phyloP scores from a whole-genome alignment of 2,888 invertebrate genomes.

The Morpho achilles region DNA sequence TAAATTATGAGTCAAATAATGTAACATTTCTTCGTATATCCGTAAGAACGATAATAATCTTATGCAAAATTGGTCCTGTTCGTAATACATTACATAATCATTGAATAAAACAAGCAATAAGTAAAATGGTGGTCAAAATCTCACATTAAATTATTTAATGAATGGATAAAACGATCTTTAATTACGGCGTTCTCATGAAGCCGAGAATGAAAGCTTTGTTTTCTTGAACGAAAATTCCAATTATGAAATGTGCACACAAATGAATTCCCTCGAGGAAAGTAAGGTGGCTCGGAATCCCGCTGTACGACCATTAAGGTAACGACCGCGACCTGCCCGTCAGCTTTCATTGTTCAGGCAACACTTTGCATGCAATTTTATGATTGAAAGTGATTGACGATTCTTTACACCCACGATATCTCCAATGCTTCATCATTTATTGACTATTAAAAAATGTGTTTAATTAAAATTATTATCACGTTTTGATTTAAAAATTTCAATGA shows the following conservation, averaged over 20 bases:
- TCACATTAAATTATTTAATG: slow-evolving; percentile 23
- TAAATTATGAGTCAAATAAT: neutral
- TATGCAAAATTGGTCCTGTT: slow-evolving; percentile 4
- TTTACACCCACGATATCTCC: slow-evolving; percentile 22
- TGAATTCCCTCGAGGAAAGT: slow-evolving; percentile 59
- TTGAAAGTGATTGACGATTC: slow-evolving; percentile 42
- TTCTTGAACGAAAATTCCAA: slow-evolving; percentile 28
- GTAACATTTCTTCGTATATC: slow-evolving; percentile 5
- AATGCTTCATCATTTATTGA: slow-evolving; percentile 14
- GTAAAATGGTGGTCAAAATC: slow-evolving; percentile 17
- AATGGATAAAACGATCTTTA: slow-evolving; percentile 25
- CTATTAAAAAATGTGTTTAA: neutral
- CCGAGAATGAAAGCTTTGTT: slow-evolving; percentile 26
- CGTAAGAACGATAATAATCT: slow-evolving; percentile 4
- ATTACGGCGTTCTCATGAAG: slow-evolving; percentile 25
- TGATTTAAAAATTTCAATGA: slow-evolving; percentile 12
- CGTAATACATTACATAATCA: slow-evolving; percentile 12
- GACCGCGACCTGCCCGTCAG: slow-evolving; percentile 56
- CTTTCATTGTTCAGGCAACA: slow-evolving; percentile 61
- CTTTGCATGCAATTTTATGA: slow-evolving; percentile 51
- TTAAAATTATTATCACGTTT: slow-evolving; percentile 1
- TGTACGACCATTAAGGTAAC: slow-evolving; percentile 51
- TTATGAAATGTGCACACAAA: slow-evolving; percentile 34
- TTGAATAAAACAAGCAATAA: slow-evolving; percentile 15
- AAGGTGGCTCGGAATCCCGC: slow-evolving; percentile 49